phyloP scores from a whole-genome alignment of 2,888 invertebrate genomes.

The Agonopterix subpropinquella region DNA sequence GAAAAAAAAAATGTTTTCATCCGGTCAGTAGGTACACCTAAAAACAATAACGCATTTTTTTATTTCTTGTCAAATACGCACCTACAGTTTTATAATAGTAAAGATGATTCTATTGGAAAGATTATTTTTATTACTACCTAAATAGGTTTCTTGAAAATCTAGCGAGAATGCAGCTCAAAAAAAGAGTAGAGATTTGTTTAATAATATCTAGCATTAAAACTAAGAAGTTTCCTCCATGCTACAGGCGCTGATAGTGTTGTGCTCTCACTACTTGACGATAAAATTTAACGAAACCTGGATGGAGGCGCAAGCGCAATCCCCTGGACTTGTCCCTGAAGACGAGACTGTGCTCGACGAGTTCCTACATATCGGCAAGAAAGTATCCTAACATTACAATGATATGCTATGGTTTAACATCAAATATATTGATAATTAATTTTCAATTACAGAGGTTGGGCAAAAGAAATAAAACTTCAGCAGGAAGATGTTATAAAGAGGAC shows the following conservation, averaged over 20 bases:
- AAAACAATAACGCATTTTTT: no score
- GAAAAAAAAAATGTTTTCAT: no score
- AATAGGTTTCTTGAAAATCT: no score
- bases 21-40: no score
- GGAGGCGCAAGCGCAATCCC: conserved; percentile 29
- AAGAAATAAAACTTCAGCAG: conserved; percentile 46
- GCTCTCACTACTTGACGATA: conserved; percentile 50
- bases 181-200: no score
- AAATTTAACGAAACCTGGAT: conserved; percentile 53
- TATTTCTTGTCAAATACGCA: no score
- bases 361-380: conserved; percentile 37
- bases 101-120: no score
- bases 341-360: conserved; percentile 40
- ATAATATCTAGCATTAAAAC: no score
- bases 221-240: neutral
- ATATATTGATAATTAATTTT: neutral
- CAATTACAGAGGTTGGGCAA: conserved; percentile 49
- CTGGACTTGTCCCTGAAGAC: conserved; percentile 29
- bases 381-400: neutral
- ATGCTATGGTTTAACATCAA: no score
- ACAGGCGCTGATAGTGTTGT: conserved; percentile 44
- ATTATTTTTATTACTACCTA: neutral
- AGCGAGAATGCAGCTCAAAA: no score
- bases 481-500: conserved; percentile 32
- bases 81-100: no score